A percentile compares a stretch with the other conserved stretches of the same genome.
Conservation (phyloP, 2,888 invertebrate species). For the Ceriagrion tenellum region DNA sequence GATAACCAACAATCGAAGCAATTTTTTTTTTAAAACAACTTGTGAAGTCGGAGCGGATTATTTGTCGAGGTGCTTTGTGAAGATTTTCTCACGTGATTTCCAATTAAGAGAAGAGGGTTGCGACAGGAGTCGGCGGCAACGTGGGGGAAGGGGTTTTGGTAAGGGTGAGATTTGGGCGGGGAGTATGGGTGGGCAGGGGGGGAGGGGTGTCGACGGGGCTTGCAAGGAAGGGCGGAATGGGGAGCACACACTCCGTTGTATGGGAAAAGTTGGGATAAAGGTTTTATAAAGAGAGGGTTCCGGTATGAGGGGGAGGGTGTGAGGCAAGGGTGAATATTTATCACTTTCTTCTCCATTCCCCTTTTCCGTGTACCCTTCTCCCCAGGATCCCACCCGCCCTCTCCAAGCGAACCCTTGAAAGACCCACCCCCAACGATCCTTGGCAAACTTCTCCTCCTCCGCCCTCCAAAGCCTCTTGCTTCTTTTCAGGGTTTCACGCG, state of each 20-base stretch:
- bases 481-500: conserved; percentile 53
- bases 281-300: background rate
- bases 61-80: conserved; percentile 25
- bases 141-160: background rate
- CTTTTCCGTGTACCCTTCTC: background rate
- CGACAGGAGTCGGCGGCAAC: background rate
- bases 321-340: conserved; percentile 19
- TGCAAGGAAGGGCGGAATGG: background rate
- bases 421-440: background rate
- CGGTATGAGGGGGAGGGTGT: background rate
- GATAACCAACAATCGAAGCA: background rate
- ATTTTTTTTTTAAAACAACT: background rate
- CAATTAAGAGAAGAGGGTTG: conserved; percentile 59
- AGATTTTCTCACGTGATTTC: conserved; percentile 65
- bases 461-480: background rate
- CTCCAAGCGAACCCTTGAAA: background rate
- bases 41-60: background rate
- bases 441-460: background rate
- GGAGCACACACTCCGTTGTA: conserved; percentile 19
- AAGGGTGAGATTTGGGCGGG: background rate
- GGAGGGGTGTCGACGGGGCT: background rate
- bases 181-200: background rate
- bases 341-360: conserved; percentile 45
- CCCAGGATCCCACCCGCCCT: background rate
- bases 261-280: conserved; percentile 19